phyloP scores from a whole-genome alignment of 2,113 vertebrate species.

The Corythornis madagascariensis region DNA sequence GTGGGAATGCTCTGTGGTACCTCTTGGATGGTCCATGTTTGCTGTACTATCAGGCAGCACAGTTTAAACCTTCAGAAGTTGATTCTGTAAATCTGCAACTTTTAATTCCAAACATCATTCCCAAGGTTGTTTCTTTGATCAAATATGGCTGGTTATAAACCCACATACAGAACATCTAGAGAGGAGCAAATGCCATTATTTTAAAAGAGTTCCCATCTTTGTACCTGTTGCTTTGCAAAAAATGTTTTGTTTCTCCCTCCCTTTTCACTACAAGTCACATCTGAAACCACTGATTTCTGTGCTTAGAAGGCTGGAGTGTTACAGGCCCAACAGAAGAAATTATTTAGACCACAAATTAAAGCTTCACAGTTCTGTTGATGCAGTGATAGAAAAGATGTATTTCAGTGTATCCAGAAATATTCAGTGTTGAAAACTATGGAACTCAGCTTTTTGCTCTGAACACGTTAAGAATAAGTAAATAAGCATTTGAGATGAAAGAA shows the following conservation, averaged over 20 bases:
- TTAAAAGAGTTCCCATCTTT: neutral
- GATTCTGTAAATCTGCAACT: neutral
- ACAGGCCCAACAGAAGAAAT: neutral
- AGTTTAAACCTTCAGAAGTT: neutral
- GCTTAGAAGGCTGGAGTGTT: neutral
- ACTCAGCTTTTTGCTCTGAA: neutral
- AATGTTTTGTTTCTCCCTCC: neutral
- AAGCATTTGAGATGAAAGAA: neutral
- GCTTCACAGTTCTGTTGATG: neutral
- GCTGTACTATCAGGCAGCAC: neutral
- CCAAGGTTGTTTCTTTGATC: neutral
- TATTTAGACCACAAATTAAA: neutral
- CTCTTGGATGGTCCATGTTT: neutral
- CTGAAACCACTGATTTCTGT: neutral
- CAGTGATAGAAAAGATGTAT: neutral
- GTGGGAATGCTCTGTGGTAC: rapidly evolving
- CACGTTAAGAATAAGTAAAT: rapidly evolving
- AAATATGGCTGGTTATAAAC: neutral
- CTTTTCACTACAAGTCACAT: neutral
- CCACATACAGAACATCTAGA: neutral
- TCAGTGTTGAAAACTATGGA: neutral
- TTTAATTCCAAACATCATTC: neutral
- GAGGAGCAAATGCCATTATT: neutral
- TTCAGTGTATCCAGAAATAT: neutral
- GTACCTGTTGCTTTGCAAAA: neutral